Conservation (phyloP, 2,113 vertebrate species). For the Cyanoramphus novaezelandiae region DNA sequence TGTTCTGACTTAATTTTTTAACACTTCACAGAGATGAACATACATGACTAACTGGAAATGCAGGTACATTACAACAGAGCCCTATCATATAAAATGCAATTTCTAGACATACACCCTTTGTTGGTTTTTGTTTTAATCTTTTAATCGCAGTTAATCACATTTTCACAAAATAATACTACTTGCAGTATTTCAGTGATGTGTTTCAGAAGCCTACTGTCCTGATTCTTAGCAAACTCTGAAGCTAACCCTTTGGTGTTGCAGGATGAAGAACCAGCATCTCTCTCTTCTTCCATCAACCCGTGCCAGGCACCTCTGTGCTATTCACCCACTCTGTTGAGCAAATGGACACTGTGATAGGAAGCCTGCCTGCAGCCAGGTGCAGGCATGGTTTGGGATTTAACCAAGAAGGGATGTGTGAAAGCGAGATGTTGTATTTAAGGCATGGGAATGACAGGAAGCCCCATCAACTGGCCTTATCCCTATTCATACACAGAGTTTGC, state of each 20-base stretch:
- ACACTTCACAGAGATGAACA: slow-evolving; percentile 66
- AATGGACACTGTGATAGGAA: fast-evolving
- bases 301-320: neutral
- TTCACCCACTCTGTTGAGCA: neutral
- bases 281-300: neutral
- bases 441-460: neutral
- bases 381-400: neutral
- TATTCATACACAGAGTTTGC: neutral
- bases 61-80: slow-evolving; percentile 53
- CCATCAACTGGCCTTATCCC: neutral
- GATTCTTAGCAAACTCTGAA: neutral
- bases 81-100: slow-evolving; percentile 50
- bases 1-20: slow-evolving; percentile 39
- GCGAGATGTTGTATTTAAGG: neutral
- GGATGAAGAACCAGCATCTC: neutral
- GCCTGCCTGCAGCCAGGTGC: neutral
- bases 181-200: neutral
- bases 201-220: neutral
- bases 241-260: neutral
- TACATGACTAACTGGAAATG: slow-evolving; percentile 41
- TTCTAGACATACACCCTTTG: neutral
- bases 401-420: neutral
- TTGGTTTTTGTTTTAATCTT: neutral
- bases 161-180: neutral
- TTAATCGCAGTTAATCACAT: slow-evolving; percentile 4